Evolutionary conservation across 2,113 vertebrate species (phyloP).

Genomic region (Sylvietta virens): DNA sequence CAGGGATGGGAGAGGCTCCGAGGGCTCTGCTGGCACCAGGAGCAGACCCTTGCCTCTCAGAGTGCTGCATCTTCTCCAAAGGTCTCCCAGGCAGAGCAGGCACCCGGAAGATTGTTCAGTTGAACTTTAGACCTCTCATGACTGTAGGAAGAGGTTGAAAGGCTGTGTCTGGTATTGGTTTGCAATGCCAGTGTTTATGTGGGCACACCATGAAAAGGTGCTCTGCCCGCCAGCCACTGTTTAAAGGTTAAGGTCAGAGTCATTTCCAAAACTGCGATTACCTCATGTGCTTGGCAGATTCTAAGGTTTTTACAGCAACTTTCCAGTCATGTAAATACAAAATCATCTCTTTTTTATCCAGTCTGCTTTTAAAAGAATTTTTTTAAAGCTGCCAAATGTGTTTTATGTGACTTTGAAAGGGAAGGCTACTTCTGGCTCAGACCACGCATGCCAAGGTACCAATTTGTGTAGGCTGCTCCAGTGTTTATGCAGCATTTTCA

Average conservation of each 20-base stretch:
- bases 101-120: neutral
- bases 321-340: slow-evolving; percentile 38
- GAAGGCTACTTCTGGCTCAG: neutral
- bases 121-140: slow-evolving; percentile 15
- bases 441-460: neutral
- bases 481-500: neutral
- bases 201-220: slow-evolving; percentile 2
- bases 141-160: neutral
- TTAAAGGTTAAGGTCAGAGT: slow-evolving; percentile 38
- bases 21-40: neutral
- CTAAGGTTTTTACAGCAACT: slow-evolving; percentile 23
- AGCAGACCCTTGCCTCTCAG: neutral
- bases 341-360: slow-evolving; percentile 12
- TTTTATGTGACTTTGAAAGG: neutral
- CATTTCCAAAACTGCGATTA: slow-evolving; percentile 22
- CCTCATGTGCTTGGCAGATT: slow-evolving; percentile 29
- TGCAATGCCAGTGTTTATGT: neutral
- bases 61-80: neutral
- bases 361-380: neutral
- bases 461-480: neutral
- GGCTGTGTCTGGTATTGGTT: neutral
- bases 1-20: neutral
- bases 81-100: neutral
- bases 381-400: neutral
- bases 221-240: neutral